Base-by-base conservation (phyloP, 2,888 invertebrate genomes). In the Spisula solida region DNA sequence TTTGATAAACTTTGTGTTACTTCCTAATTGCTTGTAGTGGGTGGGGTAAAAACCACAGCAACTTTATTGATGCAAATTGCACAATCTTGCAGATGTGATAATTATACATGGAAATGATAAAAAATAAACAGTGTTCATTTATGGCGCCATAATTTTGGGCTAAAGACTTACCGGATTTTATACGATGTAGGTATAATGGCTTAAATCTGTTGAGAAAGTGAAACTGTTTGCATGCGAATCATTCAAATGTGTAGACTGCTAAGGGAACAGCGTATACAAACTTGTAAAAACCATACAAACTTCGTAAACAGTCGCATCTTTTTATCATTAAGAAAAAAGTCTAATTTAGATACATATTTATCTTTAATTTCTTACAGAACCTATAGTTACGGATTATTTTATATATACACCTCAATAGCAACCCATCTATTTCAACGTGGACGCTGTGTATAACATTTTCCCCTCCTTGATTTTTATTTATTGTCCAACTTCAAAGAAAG, bases 61-160 rank as follows among this genome's bases (percentile, higher is more conserved):
- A 2, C 14, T 86, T 85, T 86, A 5, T 82, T 48, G 66, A 79
- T 56, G 85, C 82, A 83, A 90, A 88, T 82, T 82, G 70, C 78
- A 83, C 79, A 86, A 86, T 84, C 86, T 86, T 78, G 88, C 88
- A 84, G 85, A 85, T 90, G 85, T 79, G 31, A 66, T 41, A 75
- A 55, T 55, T 82, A 86, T 80, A 79, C 51, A 80, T 75, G 47
- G 79, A 56, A 80, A 60, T 34, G 56, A 75, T 87, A 85, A 87
- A 81, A 85, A 83, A 89, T 89, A 91, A 89, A 89, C 89, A 88
- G 85, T 79, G 89, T 88, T 87, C 86, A 87, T 88, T 86, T 83
- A 89, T 84, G 91, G 91, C 91, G 91, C 91, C 91, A 78, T 91
- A 89, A 89, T 79, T 89, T 78, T 81, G 75, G 81, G 81, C 86